phyloP scores from a whole-genome alignment of 2,113 vertebrate genomes.

The Coreoperca whiteheadi region DNA sequence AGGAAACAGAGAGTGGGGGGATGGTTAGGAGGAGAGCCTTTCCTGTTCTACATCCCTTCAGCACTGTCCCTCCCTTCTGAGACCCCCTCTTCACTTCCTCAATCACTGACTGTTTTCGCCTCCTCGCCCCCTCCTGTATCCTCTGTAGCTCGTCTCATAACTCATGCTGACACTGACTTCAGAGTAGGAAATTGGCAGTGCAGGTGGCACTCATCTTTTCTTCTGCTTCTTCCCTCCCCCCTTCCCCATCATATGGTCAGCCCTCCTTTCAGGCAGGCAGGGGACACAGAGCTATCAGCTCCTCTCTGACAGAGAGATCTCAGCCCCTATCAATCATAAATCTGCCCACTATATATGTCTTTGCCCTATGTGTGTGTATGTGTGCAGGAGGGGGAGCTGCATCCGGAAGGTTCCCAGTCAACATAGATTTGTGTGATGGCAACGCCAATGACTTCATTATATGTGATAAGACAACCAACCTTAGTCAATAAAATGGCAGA shows the following conservation, averaged over 20 bases:
- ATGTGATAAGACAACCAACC: conserved; percentile 76
- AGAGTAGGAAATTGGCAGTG: conserved; percentile 49
- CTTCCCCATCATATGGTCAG: conserved; percentile 32
- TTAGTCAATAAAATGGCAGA: background rate
- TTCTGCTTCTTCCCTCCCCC: conserved; percentile 21
- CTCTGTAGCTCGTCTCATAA: conserved; percentile 49
- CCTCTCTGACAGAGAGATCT: conserved; percentile 81
- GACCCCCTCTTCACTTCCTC: conserved; percentile 52
- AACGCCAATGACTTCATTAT: conserved; percentile 73
- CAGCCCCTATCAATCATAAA: conserved; percentile 83
- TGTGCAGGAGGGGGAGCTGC: conserved; percentile 44
- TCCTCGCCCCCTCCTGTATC: conserved; percentile 1
- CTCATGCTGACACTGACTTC: conserved; percentile 58
- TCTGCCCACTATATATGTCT: conserved; percentile 76
- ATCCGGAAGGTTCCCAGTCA: conserved; percentile 83
- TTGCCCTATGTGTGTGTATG: conserved; percentile 57
- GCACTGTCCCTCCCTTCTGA: conserved; percentile 48
- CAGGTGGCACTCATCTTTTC: conserved; percentile 68
- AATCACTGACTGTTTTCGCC: conserved; percentile 30
- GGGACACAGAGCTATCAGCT: conserved; percentile 66
- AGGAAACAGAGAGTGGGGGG: conserved; percentile 70
- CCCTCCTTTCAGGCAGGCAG: conserved; percentile 64
- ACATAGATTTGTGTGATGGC: conserved; percentile 79
- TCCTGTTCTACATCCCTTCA: conserved; percentile 67
- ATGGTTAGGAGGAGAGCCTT: conserved; percentile 62